Conservation (phyloP, 2,113 vertebrate species). For the Hemiprocne comata region DNA sequence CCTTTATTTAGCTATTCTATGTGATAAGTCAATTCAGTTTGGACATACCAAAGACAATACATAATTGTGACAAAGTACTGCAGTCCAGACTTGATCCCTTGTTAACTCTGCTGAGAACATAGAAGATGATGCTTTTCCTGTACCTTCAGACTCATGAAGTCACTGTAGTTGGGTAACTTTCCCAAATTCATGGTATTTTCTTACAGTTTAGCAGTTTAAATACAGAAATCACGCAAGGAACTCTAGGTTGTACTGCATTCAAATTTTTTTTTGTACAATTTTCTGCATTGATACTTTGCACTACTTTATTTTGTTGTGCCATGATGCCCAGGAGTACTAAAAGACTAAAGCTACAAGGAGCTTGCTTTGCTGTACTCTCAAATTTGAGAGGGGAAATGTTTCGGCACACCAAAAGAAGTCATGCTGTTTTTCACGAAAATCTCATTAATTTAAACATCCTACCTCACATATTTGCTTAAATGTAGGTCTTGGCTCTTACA, state of each 20-base stretch:
- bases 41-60: slow-evolving; percentile 34
- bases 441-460: slow-evolving; percentile 43
- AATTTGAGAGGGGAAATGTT: neutral
- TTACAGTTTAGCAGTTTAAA: neutral
- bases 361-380: neutral
- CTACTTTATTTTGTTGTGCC: neutral
- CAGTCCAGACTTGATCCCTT: neutral
- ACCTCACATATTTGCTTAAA: slow-evolving; percentile 46
- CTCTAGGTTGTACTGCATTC: neutral
- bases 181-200: neutral
- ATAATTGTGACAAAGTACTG: slow-evolving; percentile 22
- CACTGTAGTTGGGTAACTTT: neutral
- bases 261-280: neutral
- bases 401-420: neutral
- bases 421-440: neutral
- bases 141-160: neutral
- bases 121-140: neutral
- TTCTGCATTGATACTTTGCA: neutral
- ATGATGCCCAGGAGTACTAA: neutral
- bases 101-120: neutral
- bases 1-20: neutral
- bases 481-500: slow-evolving; percentile 38
- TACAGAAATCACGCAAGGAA: neutral
- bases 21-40: slow-evolving; percentile 8
- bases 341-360: neutral